A percentile compares a stretch with the other conserved stretches of the same genome.
Evolutionary conservation across 2,113 vertebrate genomes (phyloP).

Genomic region (Sceloporus undulatus): DNA sequence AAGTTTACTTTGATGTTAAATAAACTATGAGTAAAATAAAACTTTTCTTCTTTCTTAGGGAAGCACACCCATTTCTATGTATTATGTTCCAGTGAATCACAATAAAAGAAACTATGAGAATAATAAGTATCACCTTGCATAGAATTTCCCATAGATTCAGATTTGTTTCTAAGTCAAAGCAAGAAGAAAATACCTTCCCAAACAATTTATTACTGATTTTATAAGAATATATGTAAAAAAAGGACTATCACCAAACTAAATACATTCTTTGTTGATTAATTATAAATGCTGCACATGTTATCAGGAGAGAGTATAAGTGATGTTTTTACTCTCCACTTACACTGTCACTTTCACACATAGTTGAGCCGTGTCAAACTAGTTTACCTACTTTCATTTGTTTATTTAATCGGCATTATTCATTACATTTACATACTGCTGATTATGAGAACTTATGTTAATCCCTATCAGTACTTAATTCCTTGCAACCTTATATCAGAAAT

Average conservation of each 20-base stretch:
- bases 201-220: not conserved
- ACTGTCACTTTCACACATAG: too few species aligned
- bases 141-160: not conserved
- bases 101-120: slow-evolving; percentile 5
- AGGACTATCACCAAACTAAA: too few species aligned
- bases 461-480: not conserved
- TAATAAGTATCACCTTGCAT: not conserved
- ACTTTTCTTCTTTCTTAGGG: not conserved
- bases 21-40: not conserved
- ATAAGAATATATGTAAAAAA: not conserved
- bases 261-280: not conserved
- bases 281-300: not conserved
- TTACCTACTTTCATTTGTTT: not conserved
- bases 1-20: too few species aligned
- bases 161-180: slow-evolving; percentile 8
- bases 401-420: not conserved
- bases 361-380: not conserved
- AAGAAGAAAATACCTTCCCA: not conserved
- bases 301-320: not conserved
- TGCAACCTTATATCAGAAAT: not conserved
- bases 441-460: not conserved
- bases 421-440: not conserved
- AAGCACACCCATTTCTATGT: not conserved
- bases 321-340: not conserved
- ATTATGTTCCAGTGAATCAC: not conserved